Percentiles rank a stretch among this genome's conserved stretches.
Conservation (phyloP, 1,140 invertebrate species). For the Charaxes varanes region DNA sequence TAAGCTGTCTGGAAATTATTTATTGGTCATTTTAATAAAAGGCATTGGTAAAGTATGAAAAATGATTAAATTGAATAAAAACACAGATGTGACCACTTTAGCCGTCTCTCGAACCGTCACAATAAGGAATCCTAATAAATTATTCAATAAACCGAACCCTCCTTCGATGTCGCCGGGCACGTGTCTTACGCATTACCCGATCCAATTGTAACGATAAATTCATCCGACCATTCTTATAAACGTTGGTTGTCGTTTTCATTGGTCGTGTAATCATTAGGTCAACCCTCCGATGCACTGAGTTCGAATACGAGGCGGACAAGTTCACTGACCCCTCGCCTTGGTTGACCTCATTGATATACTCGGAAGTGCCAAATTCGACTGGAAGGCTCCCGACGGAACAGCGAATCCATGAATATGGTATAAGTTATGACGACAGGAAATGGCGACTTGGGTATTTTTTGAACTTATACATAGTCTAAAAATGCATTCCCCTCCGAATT, state of each 20-base stretch:
- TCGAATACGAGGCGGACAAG: constrained; percentile 13
- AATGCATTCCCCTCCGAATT: too few species aligned
- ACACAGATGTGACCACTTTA: neutral
- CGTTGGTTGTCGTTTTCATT: constrained; percentile 10
- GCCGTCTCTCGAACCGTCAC: neutral
- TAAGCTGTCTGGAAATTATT: too few species aligned
- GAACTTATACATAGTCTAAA: too few species aligned
- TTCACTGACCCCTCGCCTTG: constrained; percentile 7
- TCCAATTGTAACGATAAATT: constrained; percentile 15
- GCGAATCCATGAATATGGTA: too few species aligned
- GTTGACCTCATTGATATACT: constrained; percentile 15
- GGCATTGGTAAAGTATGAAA: too few species aligned
- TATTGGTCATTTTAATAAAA: too few species aligned
- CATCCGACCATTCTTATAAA: constrained; percentile 10
- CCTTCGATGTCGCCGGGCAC: constrained; percentile 17
- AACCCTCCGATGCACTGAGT: constrained; percentile 13
- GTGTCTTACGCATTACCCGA: constrained; percentile 18
- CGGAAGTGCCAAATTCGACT: constrained; percentile 12
- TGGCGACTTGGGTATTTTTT: too few species aligned
- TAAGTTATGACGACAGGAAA: too few species aligned
- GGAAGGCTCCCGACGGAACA: too few species aligned
- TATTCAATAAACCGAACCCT: constrained; percentile 25
- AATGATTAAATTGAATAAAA: too few species aligned
- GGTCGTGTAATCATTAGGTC: constrained; percentile 10
- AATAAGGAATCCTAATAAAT: constrained; percentile 17